These are phyloP conservation scores for Cichladusa arquata DNA, from an alignment of 2,113 vertebrate genomes.

Conservation along the genomic window DNA sequence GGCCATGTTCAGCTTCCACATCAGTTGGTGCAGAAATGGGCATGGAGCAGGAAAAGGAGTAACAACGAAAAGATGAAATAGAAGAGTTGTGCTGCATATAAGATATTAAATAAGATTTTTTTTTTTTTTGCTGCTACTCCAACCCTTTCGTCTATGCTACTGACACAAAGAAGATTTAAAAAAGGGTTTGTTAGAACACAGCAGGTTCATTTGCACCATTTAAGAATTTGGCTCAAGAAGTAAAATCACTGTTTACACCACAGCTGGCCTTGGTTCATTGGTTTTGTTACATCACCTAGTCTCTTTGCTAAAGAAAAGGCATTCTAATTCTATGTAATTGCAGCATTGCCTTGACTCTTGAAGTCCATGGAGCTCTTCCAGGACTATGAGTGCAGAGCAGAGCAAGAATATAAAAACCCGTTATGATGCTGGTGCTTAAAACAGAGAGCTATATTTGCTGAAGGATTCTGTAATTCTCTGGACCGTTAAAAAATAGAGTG, in stretches of 20 bases:
- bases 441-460: not conserved
- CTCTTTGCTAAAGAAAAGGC: conserved; percentile 15
- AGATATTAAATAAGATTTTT: not conserved
- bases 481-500: not conserved
- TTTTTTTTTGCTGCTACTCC: not conserved
- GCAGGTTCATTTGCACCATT: not conserved
- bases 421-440: not conserved
- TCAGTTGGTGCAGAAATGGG: not conserved
- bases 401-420: not conserved
- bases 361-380: not conserved
- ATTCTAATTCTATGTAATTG: not conserved
- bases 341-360: not conserved
- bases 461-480: not conserved
- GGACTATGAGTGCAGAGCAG: not conserved
- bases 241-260: not conserved
- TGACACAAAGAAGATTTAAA: not conserved
- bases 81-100: not conserved
- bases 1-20: not conserved
- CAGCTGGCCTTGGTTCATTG: not conserved
- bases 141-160: not conserved
- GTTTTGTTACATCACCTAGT: not conserved
- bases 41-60: not conserved
- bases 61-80: not conserved
- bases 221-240: not conserved
- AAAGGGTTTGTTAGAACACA: not conserved